A percentile compares a stretch with the other conserved stretches of the same genome.
Evolutionary conservation across 2,797 vertebrate genomes (phyloP).

Genomic region (Naso thynnoides): DNA sequence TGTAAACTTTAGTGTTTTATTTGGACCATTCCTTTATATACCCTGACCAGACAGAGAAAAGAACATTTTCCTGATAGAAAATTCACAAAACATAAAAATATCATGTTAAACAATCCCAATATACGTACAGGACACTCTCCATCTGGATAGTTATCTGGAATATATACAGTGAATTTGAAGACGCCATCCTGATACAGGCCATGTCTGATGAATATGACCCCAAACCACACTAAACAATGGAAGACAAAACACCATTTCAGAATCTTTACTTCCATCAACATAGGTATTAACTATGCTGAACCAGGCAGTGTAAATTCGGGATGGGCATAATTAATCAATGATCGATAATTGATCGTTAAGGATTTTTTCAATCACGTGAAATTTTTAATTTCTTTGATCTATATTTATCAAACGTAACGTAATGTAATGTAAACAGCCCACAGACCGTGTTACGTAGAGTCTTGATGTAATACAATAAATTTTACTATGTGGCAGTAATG

Average conservation of each 20-base stretch:
- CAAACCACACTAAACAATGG: constrained; percentile 95
- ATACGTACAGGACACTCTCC: constrained; percentile 96
- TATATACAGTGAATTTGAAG: constrained; percentile 99
- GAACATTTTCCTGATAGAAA: not conserved
- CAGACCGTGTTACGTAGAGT: too few relatives aligned
- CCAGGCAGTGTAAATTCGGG: not conserved
- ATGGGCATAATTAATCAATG: too few relatives aligned
- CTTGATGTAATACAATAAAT: too few relatives aligned
- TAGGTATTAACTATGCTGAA: not conserved
- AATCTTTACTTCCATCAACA: not conserved
- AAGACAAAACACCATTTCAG: not conserved
- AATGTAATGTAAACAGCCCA: too few relatives aligned
- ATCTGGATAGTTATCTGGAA: constrained; percentile 99
- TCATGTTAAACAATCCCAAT: not conserved
- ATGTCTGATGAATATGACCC: constrained; percentile 97
- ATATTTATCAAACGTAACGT: too few relatives aligned
- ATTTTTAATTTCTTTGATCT: too few relatives aligned
- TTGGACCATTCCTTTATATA: not conserved
- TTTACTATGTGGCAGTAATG: too few relatives aligned
- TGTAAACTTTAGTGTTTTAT: not conserved
- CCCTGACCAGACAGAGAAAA: not conserved
- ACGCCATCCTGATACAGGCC: constrained; percentile 98
- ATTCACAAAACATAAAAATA: not conserved
- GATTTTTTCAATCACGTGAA: too few relatives aligned
- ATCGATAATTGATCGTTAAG: too few relatives aligned